A percentile compares a stretch with the other conserved stretches of the same genome.
Conservation (phyloP, 2,888 invertebrate genomes). For the Eupithecia insigniata region DNA sequence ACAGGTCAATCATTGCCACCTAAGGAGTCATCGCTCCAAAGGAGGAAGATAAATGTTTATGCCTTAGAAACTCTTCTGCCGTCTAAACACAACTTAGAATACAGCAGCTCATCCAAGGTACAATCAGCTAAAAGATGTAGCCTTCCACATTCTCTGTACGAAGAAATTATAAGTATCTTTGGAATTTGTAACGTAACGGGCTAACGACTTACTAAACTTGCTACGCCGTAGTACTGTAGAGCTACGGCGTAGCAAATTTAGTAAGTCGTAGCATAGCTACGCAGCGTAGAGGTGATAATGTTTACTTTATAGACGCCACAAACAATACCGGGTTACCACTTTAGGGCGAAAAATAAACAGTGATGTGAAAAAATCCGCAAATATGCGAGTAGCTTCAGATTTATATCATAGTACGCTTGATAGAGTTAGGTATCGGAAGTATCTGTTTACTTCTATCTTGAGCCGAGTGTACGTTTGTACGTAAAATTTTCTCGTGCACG, state of each 20-base stretch:
- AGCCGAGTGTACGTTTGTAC: neutral
- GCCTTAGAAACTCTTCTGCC: neutral
- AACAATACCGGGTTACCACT: too few species aligned
- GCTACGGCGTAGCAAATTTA: too few species aligned
- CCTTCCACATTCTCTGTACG: neutral
- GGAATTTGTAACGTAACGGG: neutral
- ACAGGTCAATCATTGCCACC: neutral
- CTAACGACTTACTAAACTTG: too few species aligned
- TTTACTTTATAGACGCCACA: too few species aligned
- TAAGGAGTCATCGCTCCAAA: neutral
- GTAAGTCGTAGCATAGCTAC: too few species aligned
- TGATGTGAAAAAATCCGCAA: too few species aligned
- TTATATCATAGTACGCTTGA: neutral
- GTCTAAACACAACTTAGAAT: conserved; percentile 6
- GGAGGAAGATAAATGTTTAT: conserved; percentile 10
- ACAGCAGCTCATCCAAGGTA: neutral
- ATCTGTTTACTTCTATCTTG: neutral
- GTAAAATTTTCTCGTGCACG: conserved; percentile 4
- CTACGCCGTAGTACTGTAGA: neutral
- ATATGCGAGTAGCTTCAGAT: neutral
- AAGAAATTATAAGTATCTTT: neutral
- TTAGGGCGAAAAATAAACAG: too few species aligned
- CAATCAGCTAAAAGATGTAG: neutral
- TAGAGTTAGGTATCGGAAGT: neutral
- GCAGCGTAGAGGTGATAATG: too few species aligned